These are phyloP conservation scores for Crenuchus spilurus DNA, from an alignment of 2,797 vertebrate genomes.

Conservation along the genomic window DNA sequence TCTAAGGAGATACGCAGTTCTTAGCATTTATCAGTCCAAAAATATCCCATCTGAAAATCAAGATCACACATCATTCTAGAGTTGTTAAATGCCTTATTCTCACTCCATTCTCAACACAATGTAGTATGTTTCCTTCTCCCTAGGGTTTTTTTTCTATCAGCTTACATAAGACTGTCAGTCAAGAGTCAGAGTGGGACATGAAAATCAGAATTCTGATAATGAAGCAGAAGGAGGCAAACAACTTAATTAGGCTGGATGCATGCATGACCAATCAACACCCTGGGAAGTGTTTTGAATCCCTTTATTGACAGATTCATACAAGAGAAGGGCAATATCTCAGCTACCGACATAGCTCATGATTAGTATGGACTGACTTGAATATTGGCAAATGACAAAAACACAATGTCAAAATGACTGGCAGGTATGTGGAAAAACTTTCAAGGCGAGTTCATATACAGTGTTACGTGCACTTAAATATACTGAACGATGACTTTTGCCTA, in stretches of 20 bases:
- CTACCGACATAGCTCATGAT: conserved; percentile 18
- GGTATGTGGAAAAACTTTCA: background rate
- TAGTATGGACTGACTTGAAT: conserved; percentile 13
- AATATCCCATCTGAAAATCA: background rate
- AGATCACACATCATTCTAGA: background rate
- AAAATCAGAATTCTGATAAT: conserved; percentile 20
- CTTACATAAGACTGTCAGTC: conserved; percentile 21
- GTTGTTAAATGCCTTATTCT: background rate
- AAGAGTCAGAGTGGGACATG: conserved; percentile 1
- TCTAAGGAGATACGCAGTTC: background rate
- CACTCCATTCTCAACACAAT: background rate
- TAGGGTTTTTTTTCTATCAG: background rate
- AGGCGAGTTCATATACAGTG: background rate
- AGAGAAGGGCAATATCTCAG: conserved; percentile 22
- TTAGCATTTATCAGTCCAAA: conserved; percentile 5
- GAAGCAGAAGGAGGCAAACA: conserved; percentile 9
- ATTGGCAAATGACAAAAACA: conserved; percentile 10
- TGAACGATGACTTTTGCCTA: too few relatives aligned
- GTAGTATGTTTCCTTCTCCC: background rate
- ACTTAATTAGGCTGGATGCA: conserved; percentile 42
- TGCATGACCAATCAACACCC: conserved; percentile 25
- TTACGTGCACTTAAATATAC: too few relatives aligned
- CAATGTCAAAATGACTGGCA: conserved; percentile 4
- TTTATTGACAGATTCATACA: conserved; percentile 33
- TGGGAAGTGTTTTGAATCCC: conserved; percentile 33